These are phyloP conservation scores for Spicauda simplicius DNA, from an alignment of 2,888 invertebrate genomes.

Conservation along the genomic window DNA sequence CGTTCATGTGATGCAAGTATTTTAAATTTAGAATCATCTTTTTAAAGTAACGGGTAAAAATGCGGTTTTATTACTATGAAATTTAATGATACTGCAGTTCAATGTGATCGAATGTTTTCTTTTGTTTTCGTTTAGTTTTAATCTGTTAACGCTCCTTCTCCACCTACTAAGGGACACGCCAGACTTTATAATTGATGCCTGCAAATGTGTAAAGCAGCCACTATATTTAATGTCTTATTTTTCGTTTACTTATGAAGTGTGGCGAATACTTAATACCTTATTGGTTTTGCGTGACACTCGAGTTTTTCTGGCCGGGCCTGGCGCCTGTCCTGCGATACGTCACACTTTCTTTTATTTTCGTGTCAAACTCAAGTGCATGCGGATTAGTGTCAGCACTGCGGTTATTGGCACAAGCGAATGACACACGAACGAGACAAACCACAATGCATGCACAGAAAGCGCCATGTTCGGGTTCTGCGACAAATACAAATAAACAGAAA, in stretches of 20 bases:
- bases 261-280: neutral
- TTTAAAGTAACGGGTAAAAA: neutral
- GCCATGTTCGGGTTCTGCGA: conserved; percentile 27
- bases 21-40: neutral
- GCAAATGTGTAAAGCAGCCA: neutral
- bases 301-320: conserved; percentile 43
- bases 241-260: neutral
- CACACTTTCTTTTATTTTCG: conserved; percentile 69
- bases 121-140: neutral
- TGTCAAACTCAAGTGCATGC: conserved; percentile 57
- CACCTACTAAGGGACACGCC: neutral
- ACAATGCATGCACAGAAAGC: conserved; percentile 44
- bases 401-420: conserved; percentile 54
- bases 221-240: neutral
- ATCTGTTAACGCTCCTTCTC: neutral
- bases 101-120: neutral
- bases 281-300: conserved; percentile 47
- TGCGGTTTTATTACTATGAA: neutral
- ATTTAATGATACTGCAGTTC: neutral
- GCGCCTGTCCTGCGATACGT: conserved; percentile 52
- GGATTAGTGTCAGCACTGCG: conserved; percentile 58
- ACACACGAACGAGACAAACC: conserved; percentile 51
- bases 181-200: neutral
- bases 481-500: conserved; percentile 34
- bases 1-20: neutral